Conservation (phyloP, 2,113 vertebrate species). For the Osmerus eperlanus region DNA sequence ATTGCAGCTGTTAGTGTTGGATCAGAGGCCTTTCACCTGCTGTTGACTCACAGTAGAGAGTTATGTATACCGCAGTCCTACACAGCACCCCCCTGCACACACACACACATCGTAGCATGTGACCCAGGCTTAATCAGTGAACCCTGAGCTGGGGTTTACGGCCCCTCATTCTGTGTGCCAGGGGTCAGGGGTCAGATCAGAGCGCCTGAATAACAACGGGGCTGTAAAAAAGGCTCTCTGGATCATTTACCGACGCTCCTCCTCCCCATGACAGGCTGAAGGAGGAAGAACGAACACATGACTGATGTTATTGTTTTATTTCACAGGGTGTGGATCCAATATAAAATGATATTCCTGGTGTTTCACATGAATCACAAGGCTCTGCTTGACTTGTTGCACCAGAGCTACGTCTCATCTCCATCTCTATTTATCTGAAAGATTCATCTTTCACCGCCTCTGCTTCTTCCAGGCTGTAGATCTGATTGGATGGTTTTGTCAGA, state of each 20-base stretch:
- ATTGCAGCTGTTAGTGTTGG: slow-evolving; percentile 4
- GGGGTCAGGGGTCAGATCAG: slow-evolving; percentile 53
- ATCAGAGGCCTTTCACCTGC: too few relatives aligned
- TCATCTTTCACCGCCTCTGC: not conserved
- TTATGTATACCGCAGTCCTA: not conserved
- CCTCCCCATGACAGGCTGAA: too few relatives aligned
- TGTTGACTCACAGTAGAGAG: too few relatives aligned
- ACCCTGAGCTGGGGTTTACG: slow-evolving; percentile 63
- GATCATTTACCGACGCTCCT: too few relatives aligned
- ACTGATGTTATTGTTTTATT: not conserved
- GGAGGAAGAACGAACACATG: not conserved
- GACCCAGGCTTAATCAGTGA: slow-evolving; percentile 53
- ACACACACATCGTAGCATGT: slow-evolving; percentile 46
- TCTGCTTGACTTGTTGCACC: not conserved
- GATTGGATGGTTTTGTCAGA: slow-evolving; percentile 88
- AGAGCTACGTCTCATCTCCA: too few relatives aligned
- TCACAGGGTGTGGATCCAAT: too few relatives aligned
- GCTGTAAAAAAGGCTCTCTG: slow-evolving; percentile 59
- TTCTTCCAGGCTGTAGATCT: slow-evolving; percentile 68
- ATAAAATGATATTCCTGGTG: too few relatives aligned
- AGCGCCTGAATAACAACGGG: slow-evolving; percentile 62
- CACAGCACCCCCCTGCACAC: slow-evolving; percentile 15
- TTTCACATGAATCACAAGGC: too few relatives aligned
- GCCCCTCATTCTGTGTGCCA: slow-evolving; percentile 52
- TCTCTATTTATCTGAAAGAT: not conserved